Base-by-base conservation (phyloP, 2,113 vertebrate genomes). In the Australoheros scitulus region DNA sequence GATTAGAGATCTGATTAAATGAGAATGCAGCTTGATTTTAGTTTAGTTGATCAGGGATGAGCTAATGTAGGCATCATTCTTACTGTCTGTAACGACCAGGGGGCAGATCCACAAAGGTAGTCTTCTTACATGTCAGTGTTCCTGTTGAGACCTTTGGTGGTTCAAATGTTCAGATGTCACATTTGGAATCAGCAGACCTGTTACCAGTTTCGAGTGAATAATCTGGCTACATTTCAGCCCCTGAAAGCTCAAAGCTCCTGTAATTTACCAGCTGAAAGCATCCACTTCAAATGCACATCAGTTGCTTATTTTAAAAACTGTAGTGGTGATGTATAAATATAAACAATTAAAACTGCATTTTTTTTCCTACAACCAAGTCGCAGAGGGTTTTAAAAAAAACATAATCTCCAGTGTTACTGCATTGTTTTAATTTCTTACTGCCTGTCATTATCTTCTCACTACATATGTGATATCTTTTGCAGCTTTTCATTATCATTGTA, bases 1-100 rank as follows among this genome's bases (percentile, higher is more conserved):
- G 91, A 91, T 92, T 90, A 79, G 74, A 36, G 64, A 80, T 56
- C 82, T 86, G 90, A 92, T 92, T 88, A 82, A 83, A 81, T 47
- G 50, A 83, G 84, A 90, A 88, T 87, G 81, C 18, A 38, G 80
- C 74, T 55, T 87, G 77, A 84, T 87, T 92, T 90, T 80, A 57
- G 64, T 81, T 34, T 43, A 68, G 70, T 74, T 84, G 82, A 89
- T 91, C 86, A 87, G 83, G 60, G 74, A 79, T 91, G 90, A 91
- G 84, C 90, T 56, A 79, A 83, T 70, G 83, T 61, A 61, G 17
- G 26, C 72, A 79, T 77, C 55, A 47, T 60, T 65, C 74, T 56
- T 56, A 32, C 24, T 80, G 68, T 81, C 65, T 79, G 79, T 72
- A 55, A 83, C 76, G 80, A 77, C 34, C 61, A 43, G 55, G 20